Evolutionary conservation across 2,113 vertebrate species (phyloP), one percentile per base, ranked within the genome.

Genomic region (Platysternon megacephalum): DNA sequence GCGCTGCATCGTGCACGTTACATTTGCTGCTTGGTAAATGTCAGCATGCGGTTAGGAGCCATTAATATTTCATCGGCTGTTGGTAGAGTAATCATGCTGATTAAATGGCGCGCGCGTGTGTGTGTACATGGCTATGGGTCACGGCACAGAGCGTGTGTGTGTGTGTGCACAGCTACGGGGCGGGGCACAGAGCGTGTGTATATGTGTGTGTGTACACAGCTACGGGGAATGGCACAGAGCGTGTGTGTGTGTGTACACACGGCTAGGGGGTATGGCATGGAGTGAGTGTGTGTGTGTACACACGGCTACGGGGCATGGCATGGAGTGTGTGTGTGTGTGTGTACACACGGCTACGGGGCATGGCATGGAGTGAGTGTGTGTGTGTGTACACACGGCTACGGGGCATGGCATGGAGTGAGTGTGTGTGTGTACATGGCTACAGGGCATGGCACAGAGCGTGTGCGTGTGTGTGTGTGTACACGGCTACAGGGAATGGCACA

Each of bases 11-110:
- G 88, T 80, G 65, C 10, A 0, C 2, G 84, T 26, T 87, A 92
- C 90, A 14, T 86, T 92, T 78, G 55, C 19, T 22, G 90, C 95
- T 90, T 65, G 93, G 95, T 42, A 49, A 97, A 92, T 22, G 92
- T 88, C 97, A 93, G 97, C 48, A 78, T 96, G 98, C 0, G 82
- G 96, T 96, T 26, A 80, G 91, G 86, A 86, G 29, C 82, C 96
- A 97, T 91, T 88, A 88, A 91, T 98, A 96, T 98, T 98, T 97
- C 93, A 96, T 95, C 1, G 53, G 96, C 74, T 93, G 93, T 84
- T 68, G 91, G 95, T 44, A 94, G 98, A 97, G 94, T 90, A 97
- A 95, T 92, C 55, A 11, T 86, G n/a, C 76, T 89, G 51, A 90
- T 98, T 88, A 86, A 83, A 42, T 2, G 49, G 83, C 88, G 19